Conservation (phyloP, 2,797 vertebrate genomes). For the Chaunax sp. region DNA sequence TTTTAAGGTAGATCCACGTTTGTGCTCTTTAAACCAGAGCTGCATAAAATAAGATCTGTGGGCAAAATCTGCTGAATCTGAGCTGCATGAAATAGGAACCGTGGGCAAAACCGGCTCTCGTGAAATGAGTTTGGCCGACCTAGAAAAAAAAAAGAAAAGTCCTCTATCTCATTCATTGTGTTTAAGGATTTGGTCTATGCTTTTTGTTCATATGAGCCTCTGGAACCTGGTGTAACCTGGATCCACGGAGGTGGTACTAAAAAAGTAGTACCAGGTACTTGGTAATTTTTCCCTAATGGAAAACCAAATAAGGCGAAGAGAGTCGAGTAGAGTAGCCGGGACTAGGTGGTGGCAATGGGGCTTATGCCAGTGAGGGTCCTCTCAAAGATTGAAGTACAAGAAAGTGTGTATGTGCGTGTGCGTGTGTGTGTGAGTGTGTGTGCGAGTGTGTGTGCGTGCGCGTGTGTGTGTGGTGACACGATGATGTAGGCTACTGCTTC, state of each 20-base stretch:
- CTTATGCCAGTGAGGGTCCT: too few relatives aligned
- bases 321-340: too few relatives aligned
- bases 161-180: slow-evolving; percentile 2
- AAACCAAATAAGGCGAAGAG: too few relatives aligned
- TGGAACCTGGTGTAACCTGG: neutral
- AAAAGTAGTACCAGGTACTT: too few relatives aligned
- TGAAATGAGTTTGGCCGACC: slow-evolving; percentile 33
- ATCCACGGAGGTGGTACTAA: too few relatives aligned
- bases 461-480: slow-evolving; percentile 2
- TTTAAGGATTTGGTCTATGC: too few relatives aligned
- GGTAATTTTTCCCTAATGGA: too few relatives aligned
- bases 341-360: too few relatives aligned
- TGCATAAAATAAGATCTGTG: slow-evolving; percentile 63
- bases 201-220: too few relatives aligned
- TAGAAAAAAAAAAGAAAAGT: slow-evolving; percentile 37
- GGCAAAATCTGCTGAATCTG: slow-evolving; percentile 54
- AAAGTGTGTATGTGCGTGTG: slow-evolving; percentile 10
- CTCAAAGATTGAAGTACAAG: too few relatives aligned
- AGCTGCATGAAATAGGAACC: slow-evolving; percentile 53
- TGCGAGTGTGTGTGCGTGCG: too few relatives aligned
- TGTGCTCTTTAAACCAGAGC: slow-evolving; percentile 42
- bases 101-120: slow-evolving; percentile 55
- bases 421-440: too few relatives aligned
- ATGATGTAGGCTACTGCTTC: slow-evolving; percentile 8
- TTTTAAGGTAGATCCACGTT: slow-evolving; percentile 39